Conservation (phyloP, 2,888 invertebrate genomes). For the Hyles lineata region DNA sequence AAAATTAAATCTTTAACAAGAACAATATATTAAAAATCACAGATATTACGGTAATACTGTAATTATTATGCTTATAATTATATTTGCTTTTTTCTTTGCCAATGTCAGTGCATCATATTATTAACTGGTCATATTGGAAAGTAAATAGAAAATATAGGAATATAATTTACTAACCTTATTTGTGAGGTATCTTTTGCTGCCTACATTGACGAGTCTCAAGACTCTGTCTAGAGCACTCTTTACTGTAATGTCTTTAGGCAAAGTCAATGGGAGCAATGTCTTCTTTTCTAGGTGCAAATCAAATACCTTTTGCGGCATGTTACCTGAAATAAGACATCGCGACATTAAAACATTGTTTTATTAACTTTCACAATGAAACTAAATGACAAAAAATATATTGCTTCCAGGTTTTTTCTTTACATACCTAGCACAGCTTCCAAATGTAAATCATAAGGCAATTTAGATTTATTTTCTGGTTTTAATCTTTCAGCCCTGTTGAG, state of each 20-base stretch:
- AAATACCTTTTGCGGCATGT: slow-evolving; percentile 86
- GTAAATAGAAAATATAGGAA: too few species aligned
- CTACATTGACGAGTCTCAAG: slow-evolving; percentile 94
- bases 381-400: not conserved
- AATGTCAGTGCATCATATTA: too few species aligned
- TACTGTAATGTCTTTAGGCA: slow-evolving; percentile 86
- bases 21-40: too few species aligned
- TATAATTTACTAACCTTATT: slow-evolving; percentile 88
- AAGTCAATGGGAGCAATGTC: slow-evolving; percentile 77
- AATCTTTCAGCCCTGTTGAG: slow-evolving; percentile 66
- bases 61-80: too few species aligned
- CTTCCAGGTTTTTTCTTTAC: slow-evolving; percentile 13
- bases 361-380: too few species aligned
- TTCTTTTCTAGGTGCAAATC: slow-evolving; percentile 81
- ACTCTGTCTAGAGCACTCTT: slow-evolving; percentile 90
- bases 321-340: slow-evolving; percentile 59
- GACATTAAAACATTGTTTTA: not conserved
- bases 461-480: slow-evolving; percentile 65
- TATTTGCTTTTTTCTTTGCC: too few species aligned
- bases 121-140: too few species aligned
- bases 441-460: slow-evolving; percentile 94
- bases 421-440: slow-evolving; percentile 94
- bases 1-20: too few species aligned
- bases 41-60: too few species aligned
- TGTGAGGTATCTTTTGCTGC: slow-evolving; percentile 97